These are phyloP conservation scores for Philaenus spumarius DNA, from an alignment of 1,140 invertebrate species.

Conservation along the genomic window DNA sequence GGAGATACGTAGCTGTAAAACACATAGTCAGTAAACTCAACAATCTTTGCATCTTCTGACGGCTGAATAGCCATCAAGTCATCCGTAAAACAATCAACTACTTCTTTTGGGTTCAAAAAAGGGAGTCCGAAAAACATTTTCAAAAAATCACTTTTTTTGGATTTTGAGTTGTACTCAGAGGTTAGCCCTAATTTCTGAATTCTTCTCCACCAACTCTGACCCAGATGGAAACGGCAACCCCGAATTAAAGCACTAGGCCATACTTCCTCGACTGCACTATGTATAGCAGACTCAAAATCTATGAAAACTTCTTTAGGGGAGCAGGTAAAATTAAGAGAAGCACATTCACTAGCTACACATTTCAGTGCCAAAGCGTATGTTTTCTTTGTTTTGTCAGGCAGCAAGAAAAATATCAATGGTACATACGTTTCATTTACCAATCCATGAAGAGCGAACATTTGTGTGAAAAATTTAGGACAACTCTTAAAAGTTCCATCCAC, in stretches of 20 bases:
- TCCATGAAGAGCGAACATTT: neutral
- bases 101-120: neutral
- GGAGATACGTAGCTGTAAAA: neutral
- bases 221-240: constrained; percentile 10
- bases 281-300: neutral
- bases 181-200: constrained; percentile 11
- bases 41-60: neutral
- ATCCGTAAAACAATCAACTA: neutral
- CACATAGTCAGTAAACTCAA: neutral
- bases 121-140: constrained; percentile 1
- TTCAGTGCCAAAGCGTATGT: neutral
- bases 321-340: neutral
- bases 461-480: neutral
- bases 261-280: neutral
- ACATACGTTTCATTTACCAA: neutral
- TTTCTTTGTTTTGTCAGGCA: neutral
- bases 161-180: neutral
- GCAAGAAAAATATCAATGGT: neutral
- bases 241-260: neutral
- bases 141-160: constrained; percentile 4
- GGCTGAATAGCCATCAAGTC: neutral
- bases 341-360: neutral
- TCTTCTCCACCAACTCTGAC: constrained; percentile 12
- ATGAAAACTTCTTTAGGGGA: neutral
- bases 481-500: neutral